These are phyloP conservation scores for Andricus curvator DNA, from an alignment of 2,888 invertebrate genomes.

Conservation along the genomic window DNA sequence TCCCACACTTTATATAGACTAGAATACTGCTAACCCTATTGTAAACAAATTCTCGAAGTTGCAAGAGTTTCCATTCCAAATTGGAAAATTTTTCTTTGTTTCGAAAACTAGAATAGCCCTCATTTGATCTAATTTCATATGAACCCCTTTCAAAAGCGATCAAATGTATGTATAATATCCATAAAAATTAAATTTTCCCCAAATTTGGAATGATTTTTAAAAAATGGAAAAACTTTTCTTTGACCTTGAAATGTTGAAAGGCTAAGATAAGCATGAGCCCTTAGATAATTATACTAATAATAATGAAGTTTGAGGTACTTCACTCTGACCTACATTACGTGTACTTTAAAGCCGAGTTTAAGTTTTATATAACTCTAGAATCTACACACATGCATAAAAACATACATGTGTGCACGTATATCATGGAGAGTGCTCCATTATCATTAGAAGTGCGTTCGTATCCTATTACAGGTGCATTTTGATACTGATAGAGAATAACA, in stretches of 20 bases:
- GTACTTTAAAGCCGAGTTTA: neutral
- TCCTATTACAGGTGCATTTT: neutral
- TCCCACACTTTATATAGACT: no score
- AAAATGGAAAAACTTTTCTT: neutral
- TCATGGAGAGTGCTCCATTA: neutral
- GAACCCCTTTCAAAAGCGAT: no score
- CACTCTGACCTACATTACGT: neutral
- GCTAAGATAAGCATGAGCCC: no score
- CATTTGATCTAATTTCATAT: no score
- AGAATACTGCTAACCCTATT: no score
- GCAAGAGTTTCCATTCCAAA: no score
- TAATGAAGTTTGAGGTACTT: neutral
- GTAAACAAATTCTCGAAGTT: no score
- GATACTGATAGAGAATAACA: neutral
- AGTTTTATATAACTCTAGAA: neutral
- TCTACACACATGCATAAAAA: no score
- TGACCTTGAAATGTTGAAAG: neutral
- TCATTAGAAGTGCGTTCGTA: neutral
- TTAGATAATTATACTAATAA: no score
- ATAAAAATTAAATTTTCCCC: neutral
- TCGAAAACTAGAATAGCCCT: no score
- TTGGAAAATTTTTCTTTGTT: no score
- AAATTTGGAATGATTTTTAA: neutral
- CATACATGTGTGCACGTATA: neutral
- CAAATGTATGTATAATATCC: neutral